These are phyloP conservation scores for Eupithecia pulchellata DNA, from an alignment of 2,888 invertebrate species.

Conservation along the genomic window DNA sequence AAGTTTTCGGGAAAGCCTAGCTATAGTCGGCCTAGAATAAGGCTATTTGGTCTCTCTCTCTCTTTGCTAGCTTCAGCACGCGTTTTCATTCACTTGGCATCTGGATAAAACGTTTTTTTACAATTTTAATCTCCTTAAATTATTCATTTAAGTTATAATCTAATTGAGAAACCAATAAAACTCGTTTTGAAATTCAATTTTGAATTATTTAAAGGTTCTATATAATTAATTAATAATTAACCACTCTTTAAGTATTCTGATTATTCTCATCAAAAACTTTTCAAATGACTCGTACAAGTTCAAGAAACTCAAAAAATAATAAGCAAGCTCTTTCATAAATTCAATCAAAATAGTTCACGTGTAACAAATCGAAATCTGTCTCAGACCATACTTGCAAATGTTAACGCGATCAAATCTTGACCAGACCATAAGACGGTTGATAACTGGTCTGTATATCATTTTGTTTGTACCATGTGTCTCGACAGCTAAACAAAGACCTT, in stretches of 20 bases:
- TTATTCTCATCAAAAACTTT: neutral
- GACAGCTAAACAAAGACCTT: slow-evolving; percentile 36
- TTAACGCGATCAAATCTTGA: slow-evolving; percentile 43
- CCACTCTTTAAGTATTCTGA: neutral
- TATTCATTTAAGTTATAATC: too few species aligned
- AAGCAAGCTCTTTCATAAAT: slow-evolving; percentile 12
- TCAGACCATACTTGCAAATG: slow-evolving; percentile 10
- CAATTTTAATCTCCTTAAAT: too few species aligned
- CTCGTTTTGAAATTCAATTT: neutral
- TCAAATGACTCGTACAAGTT: neutral
- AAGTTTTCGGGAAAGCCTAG: neutral
- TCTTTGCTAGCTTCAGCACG: neutral
- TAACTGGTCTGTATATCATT: slow-evolving; percentile 42
- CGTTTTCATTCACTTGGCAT: neutral
- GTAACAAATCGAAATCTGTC: slow-evolving; percentile 27
- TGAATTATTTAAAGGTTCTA: neutral
- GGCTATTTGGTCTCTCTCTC: neutral
- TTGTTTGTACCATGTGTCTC: slow-evolving; percentile 33
- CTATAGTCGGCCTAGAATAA: too few species aligned
- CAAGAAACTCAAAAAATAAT: slow-evolving; percentile 12
- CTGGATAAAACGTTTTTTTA: too few species aligned
- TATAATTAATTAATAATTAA: neutral
- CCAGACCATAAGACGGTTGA: slow-evolving; percentile 45
- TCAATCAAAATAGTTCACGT: slow-evolving; percentile 16
- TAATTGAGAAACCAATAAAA: neutral